Evolutionary conservation across 1,140 invertebrate species (phyloP).

Genomic region (Stenopsyche tienmushanensis): DNA sequence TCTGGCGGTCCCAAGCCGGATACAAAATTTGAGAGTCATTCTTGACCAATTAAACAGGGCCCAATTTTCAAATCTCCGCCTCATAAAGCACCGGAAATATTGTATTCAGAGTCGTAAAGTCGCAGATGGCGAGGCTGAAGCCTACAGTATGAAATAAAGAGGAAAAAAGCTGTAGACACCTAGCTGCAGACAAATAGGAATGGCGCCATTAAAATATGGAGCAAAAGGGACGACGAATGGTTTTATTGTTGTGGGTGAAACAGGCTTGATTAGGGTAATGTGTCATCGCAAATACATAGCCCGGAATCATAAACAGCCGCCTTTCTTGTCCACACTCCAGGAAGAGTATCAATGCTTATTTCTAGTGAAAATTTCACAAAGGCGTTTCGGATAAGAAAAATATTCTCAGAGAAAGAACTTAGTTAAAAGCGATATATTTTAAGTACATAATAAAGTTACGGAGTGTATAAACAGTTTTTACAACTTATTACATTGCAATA

Average conservation of each 20-base stretch:
- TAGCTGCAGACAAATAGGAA: neutral
- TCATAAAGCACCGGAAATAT: conserved; percentile 21
- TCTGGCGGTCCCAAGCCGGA: neutral
- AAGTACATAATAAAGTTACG: no score
- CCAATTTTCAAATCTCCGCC: neutral
- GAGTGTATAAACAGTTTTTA: no score
- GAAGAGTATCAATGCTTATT: no score
- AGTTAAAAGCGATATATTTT: no score
- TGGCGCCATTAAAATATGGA: neutral
- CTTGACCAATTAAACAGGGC: conserved; percentile 25
- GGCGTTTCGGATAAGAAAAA: no score
- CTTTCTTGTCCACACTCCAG: no score
- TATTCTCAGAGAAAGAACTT: no score
- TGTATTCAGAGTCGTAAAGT: conserved; percentile 14
- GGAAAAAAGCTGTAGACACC: neutral
- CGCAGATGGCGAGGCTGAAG: neutral
- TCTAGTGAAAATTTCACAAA: no score
- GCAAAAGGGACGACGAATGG: neutral
- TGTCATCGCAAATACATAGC: no score
- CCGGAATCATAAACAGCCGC: no score
- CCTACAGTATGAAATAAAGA: no score
- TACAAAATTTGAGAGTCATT: conserved; percentile 14
- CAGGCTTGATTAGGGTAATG: neutral
- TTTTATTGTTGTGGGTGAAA: neutral
- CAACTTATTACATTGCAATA: no score